Conservation (phyloP, 30 jellyfish, hydroid and myxozoan genomes). For the Clytia hemisphaerica region DNA sequence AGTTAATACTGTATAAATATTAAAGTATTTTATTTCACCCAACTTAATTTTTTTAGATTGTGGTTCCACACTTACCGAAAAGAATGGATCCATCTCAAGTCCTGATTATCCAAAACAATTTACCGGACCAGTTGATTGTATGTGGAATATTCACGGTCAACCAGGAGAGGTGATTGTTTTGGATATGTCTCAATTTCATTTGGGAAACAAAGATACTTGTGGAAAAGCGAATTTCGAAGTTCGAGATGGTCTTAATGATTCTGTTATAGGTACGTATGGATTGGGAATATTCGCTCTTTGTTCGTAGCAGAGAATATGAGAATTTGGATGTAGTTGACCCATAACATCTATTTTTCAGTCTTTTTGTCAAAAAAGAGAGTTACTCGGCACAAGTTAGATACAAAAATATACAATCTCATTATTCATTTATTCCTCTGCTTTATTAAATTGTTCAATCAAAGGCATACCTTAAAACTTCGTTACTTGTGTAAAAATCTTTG, state of each 20-base stretch:
- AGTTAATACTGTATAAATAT: too few species aligned
- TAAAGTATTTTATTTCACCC: not conserved
- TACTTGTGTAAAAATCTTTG: too few species aligned
- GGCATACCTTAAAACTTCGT: too few species aligned
- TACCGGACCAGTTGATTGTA: conserved; percentile 83
- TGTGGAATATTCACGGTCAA: conserved; percentile 85
- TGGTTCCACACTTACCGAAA: conserved; percentile 74
- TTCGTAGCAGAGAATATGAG: too few species aligned
- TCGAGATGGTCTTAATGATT: conserved; percentile 51
- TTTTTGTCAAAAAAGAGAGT: too few species aligned
- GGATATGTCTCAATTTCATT: conserved; percentile 66
- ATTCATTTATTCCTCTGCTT: too few species aligned
- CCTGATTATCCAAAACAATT: conserved; percentile 87
- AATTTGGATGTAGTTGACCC: too few species aligned
- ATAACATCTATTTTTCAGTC: too few species aligned
- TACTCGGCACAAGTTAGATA: too few species aligned
- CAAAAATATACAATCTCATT: too few species aligned
- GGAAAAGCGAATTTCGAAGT: conserved; percentile 55
- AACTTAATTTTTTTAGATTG: conserved; percentile 42
- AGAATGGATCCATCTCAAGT: conserved; percentile 65
- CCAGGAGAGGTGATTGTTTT: conserved; percentile 69
- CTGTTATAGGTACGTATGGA: conserved; percentile 52
- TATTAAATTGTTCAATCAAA: too few species aligned
- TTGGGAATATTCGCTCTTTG: too few species aligned
- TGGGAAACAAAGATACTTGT: conserved; percentile 47